phyloP scores from a whole-genome alignment of 2,888 invertebrate genomes.

The Dicranocentrus wangi region DNA sequence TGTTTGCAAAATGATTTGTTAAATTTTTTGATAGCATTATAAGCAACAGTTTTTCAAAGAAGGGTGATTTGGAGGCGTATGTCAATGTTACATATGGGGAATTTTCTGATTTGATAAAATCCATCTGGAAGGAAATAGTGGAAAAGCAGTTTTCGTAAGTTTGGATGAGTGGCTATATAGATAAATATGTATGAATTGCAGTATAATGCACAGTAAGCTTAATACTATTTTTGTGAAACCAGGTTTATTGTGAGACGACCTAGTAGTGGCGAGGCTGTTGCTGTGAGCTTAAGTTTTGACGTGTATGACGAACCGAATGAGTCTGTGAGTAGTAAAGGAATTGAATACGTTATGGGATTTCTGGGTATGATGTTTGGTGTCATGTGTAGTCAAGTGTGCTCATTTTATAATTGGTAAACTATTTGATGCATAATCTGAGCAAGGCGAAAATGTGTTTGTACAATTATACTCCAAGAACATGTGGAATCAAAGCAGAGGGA shows the following conservation, averaged over 20 bases:
- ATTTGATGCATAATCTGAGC: not conserved
- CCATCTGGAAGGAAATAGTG: constrained; percentile 83
- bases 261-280: constrained; percentile 79
- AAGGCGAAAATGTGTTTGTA: not conserved
- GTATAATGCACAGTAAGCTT: too few species aligned
- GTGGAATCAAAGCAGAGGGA: constrained; percentile 59
- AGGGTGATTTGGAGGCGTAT: constrained; percentile 89
- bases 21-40: constrained; percentile 80
- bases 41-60: constrained; percentile 87
- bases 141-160: constrained; percentile 79
- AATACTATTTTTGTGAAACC: not conserved
- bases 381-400: not conserved
- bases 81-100: constrained; percentile 81
- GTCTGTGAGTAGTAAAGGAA: constrained; percentile 80
- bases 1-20: not conserved
- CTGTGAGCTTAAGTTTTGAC: constrained; percentile 87
- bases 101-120: constrained; percentile 82
- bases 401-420: not conserved
- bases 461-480: constrained; percentile 35
- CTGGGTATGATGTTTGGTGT: constrained; percentile 34
- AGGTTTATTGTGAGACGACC: constrained; percentile 81
- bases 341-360: constrained; percentile 80
- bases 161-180: not conserved
- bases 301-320: constrained; percentile 86
- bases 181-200: too few species aligned